These are phyloP conservation scores for Peromyscus californicus DNA, from an alignment of 2,113 vertebrate species.

Conservation along the genomic window DNA sequence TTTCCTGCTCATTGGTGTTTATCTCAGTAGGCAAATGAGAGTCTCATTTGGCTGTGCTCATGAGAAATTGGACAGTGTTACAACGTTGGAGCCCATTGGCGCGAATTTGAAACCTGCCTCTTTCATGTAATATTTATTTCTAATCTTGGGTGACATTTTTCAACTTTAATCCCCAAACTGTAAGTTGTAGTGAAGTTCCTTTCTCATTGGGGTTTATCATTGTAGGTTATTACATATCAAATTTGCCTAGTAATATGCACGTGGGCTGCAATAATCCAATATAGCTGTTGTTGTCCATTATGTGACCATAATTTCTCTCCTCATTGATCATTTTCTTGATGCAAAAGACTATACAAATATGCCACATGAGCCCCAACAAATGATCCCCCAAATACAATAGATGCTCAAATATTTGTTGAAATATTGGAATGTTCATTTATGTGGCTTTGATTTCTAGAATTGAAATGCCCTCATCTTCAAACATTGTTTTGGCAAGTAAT, in stretches of 20 bases:
- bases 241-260: not conserved
- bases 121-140: not conserved
- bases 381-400: not conserved
- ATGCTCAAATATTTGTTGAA: not conserved
- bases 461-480: not conserved
- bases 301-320: not conserved
- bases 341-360: not conserved
- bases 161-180: not conserved
- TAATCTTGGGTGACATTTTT: not conserved
- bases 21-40: not conserved
- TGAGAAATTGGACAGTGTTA: not conserved
- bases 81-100: not conserved
- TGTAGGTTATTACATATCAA: not conserved
- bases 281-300: not conserved
- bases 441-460: not conserved
- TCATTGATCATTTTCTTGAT: not conserved
- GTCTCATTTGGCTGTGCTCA: not conserved
- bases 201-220: not conserved
- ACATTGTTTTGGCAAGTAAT: not conserved
- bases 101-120: not conserved
- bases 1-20: not conserved
- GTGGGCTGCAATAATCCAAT: not conserved
- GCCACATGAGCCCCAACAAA: not conserved
- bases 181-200: not conserved
- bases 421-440: constrained; percentile 22